Evolutionary conservation across 2,888 invertebrate genomes (phyloP).

Genomic region (Priocnemis perturbator): DNA sequence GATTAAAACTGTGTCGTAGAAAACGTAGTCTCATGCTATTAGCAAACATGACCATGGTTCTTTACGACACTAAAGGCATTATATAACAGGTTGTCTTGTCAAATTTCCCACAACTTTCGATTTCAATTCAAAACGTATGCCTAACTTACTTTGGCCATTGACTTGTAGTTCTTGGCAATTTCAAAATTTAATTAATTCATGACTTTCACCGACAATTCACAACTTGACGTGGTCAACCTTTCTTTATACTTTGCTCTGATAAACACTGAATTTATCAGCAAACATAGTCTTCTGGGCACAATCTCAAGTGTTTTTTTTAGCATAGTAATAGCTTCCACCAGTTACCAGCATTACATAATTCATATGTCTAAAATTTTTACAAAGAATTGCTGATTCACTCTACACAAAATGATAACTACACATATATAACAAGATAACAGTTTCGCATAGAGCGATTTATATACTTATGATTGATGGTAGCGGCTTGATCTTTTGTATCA

Average conservation of each 20-base stretch:
- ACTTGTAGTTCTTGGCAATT: conserved; percentile 54
- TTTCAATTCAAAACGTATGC: conserved; percentile 47
- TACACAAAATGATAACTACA: conserved; percentile 42
- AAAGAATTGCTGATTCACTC: conserved; percentile 28
- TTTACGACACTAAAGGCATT: conserved; percentile 52
- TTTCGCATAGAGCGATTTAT: conserved; percentile 45
- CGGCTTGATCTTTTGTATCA: conserved; percentile 27
- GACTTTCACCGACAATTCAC: conserved; percentile 30
- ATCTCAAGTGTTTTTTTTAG: conserved; percentile 30
- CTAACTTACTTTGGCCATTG: conserved; percentile 65
- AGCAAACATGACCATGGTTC: conserved; percentile 44
- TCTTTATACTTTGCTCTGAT: conserved; percentile 23
- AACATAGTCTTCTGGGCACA: conserved; percentile 30
- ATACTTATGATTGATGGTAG: conserved; percentile 36
- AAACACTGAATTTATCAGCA: conserved; percentile 35
- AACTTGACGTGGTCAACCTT: conserved; percentile 60
- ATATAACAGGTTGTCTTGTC: conserved; percentile 36
- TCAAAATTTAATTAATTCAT: conserved; percentile 32
- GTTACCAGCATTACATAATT: conserved; percentile 28
- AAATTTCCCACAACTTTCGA: conserved; percentile 47
- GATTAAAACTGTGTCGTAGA: conserved; percentile 51
- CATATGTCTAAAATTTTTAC: conserved; percentile 33
- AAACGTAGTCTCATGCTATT: conserved; percentile 53
- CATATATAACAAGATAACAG: conserved; percentile 50
- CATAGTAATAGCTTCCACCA: conserved; percentile 28